A percentile compares a stretch with the other conserved stretches of the same genome.
Evolutionary conservation across 1,140 invertebrate genomes (phyloP).

Genomic region (Drosophila nigromelanica): DNA sequence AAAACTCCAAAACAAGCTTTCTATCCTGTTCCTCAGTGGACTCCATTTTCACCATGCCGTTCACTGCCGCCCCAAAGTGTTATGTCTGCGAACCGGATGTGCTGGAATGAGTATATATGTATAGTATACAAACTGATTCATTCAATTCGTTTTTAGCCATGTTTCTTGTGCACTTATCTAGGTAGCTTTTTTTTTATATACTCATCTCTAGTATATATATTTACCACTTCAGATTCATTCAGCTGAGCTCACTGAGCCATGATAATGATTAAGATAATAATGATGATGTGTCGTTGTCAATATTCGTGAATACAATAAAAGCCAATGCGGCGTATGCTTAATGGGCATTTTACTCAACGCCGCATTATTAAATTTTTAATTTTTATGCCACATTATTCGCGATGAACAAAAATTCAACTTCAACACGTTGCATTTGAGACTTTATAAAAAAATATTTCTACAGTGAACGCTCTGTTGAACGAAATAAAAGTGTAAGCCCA

Average conservation of each 20-base stretch:
- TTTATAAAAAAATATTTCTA: too few relatives aligned
- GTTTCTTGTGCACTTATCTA: slow-evolving; percentile 27
- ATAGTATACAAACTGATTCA: slow-evolving; percentile 18
- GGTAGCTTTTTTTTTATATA: not conserved
- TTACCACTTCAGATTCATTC: slow-evolving; percentile 65
- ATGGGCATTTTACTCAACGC: slow-evolving; percentile 24
- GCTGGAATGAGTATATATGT: slow-evolving; percentile 38
- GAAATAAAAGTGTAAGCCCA: too few relatives aligned
- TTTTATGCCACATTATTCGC: slow-evolving; percentile 41
- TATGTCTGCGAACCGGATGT: slow-evolving; percentile 71
- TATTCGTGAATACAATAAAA: slow-evolving; percentile 55
- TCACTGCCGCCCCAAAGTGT: slow-evolving; percentile 79
- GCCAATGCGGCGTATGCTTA: slow-evolving; percentile 66
- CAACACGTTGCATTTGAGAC: too few relatives aligned
- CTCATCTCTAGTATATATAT: slow-evolving; percentile 11
- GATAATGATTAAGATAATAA: slow-evolving; percentile 43
- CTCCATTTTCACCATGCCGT: slow-evolving; percentile 87
- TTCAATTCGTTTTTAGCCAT: slow-evolving; percentile 23
- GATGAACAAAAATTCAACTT: too few relatives aligned
- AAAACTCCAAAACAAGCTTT: slow-evolving; percentile 98
- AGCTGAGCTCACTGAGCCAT: slow-evolving; percentile 64
- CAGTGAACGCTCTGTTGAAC: too few relatives aligned
- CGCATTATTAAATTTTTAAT: slow-evolving; percentile 69
- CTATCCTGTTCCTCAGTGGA: slow-evolving; percentile 94
- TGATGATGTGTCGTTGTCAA: slow-evolving; percentile 37